Base-by-base conservation (phyloP, 2,797 vertebrate genomes). In the Tragelaphus oryx region DNA sequence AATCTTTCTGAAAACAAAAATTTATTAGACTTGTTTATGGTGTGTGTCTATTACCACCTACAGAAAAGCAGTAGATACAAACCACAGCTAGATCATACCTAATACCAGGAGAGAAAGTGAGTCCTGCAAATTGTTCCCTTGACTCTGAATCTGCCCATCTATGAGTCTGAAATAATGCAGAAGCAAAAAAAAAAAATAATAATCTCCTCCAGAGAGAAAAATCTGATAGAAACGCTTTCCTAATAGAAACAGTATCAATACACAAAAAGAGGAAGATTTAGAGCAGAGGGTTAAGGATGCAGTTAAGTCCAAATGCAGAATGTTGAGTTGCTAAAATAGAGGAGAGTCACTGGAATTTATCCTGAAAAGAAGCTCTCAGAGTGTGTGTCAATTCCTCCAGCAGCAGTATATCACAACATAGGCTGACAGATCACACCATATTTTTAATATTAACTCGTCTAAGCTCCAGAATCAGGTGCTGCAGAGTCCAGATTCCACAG, bases 341-440 rank as follows among this genome's bases (percentile, higher is more conserved):
- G 93, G 68, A 93, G 68, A 80, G 52, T 96, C 89, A 68, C 85
- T 97, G 68, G 75, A 96, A 88, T 91, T 97, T 98, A 95, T 97
- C 97, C 96, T 96, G 76, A 97, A 98, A 97, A 81, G 90, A 96
- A 97, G 93, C 94, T 97, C 94, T 98, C 94, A 97, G 93, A 87
- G 84, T 79, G 78, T 87, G 93, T 97, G 97, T 96, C 94, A 93
- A 90, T 97, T 97, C 96, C 97, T 97, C 95, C 96, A 95, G 91
- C 94, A 95, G 94, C 95, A 96, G 82, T 89, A 96, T 87, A 96
- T 98, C 97, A 95, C 94, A 96, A 96, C 97, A 96, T 48, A 94
- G 92, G 44, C 89, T 96, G 94, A 96, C 93, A 97, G 96, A 97
- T 96, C 97, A 84, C 82, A 93, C 74, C 83, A 60, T 84, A 92